Base-by-base conservation (phyloP, 2,113 vertebrate species). In the Stigmatopora argus region DNA sequence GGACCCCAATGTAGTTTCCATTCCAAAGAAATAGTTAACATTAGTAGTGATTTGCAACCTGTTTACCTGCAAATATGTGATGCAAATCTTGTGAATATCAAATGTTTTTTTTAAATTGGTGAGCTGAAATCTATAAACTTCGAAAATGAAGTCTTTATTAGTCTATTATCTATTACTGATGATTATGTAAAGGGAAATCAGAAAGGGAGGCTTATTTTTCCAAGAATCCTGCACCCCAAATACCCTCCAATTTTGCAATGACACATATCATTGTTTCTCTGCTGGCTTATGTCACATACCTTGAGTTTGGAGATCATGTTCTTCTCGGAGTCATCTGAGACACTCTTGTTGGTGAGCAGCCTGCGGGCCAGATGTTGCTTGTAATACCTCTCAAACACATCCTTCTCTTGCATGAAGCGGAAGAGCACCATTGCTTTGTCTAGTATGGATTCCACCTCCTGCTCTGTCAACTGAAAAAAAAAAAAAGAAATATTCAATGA, bases 361-460 rank as follows among this genome's bases (percentile, higher is more conserved):
- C 96, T 91, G 81, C 96, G 93, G 77, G 97, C 97, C 86, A 98
- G 90, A 80, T 98, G 96, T 89, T 99, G 96, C 82, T 98, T 98
- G 86, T 98, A 99, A 64, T 98, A 99, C 73, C 96, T 92, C 83
- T 99, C 96, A 89, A 99, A 99, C 82, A 99, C 96, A 74, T 99
- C 97, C 67, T 99, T 99, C 83, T 99, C 97, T 90, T 99, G 96
- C 94, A 99, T 98, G 91, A 98, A 99, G 81, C 96, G 94, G 92
- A 99, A 99, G 56, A 99, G 90, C 85, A 99, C 96, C 97, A 99
- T 99, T 77, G 97, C 96, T 82, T 98, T 99, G 91, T 99, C 97
- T 91, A 99, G 90, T 89, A 99, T 99, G 34, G 96, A 95, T 90
- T 99, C 97, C 87, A 98, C 97, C 87, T 98, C 97, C 86, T 99